phyloP scores from a whole-genome alignment of 1,140 invertebrate species.

The Hetaerina americana region DNA sequence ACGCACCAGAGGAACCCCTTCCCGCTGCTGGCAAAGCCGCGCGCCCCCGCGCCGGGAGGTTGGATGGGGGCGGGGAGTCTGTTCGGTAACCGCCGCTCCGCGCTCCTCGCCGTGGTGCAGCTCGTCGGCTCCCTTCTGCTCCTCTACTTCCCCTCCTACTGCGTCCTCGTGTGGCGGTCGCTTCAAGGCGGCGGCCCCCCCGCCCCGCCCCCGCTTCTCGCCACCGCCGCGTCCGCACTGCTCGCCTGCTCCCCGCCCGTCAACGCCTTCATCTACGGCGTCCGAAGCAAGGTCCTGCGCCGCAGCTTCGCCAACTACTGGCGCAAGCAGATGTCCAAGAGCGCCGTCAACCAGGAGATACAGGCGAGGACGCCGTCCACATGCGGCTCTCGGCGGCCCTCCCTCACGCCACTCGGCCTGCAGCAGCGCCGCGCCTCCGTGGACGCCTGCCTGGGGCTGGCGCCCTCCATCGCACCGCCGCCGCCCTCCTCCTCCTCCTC shows the following conservation, averaged over 20 bases:
- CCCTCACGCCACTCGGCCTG: conserved; percentile 45
- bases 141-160: conserved; percentile 59
- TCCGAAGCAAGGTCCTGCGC: conserved; percentile 45
- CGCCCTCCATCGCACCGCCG: background rate
- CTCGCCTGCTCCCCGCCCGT: conserved; percentile 53
- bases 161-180: conserved; percentile 45
- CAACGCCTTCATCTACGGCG: conserved; percentile 62
- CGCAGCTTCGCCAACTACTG: conserved; percentile 62
- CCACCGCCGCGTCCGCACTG: conserved; percentile 43
- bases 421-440: background rate
- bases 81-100: conserved; percentile 42
- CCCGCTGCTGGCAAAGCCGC: conserved; percentile 24
- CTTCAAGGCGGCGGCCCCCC: conserved; percentile 31
- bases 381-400: conserved; percentile 56
- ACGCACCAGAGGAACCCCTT: conserved; percentile 66
- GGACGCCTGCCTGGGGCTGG: conserved; percentile 6
- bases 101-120: conserved; percentile 54
- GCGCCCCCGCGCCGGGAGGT: conserved; percentile 32
- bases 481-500: conserved; percentile 25
- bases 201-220: conserved; percentile 31
- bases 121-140: conserved; percentile 54
- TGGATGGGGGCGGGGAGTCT: conserved; percentile 36
- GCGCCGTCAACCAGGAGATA: conserved; percentile 61
- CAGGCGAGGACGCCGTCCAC: conserved; percentile 62
- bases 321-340: conserved; percentile 65